Conservation (phyloP, 2,113 vertebrate species). For the Dipodomys ordii region DNA sequence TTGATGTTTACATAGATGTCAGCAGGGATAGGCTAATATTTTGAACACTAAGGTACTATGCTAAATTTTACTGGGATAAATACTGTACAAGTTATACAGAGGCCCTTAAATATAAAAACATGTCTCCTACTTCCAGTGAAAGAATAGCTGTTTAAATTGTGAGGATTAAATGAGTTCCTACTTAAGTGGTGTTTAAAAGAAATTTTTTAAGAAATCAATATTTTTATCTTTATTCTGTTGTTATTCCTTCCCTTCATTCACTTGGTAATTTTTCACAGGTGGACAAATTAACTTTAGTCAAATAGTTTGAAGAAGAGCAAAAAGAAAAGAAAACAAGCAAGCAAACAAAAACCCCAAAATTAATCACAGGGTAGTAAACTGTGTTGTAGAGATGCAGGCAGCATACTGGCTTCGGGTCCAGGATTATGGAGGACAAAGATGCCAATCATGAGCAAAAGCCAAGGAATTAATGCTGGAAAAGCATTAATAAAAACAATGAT, state of each 20-base stretch:
- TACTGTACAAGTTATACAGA: background rate
- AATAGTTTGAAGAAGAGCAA: background rate
- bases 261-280: background rate
- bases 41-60: background rate
- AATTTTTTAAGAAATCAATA: background rate
- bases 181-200: background rate
- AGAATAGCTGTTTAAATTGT: background rate
- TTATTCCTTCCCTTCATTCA: background rate
- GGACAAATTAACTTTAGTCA: background rate
- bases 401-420: no score
- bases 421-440: no score
- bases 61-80: background rate
- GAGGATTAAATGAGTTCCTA: background rate
- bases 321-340: no score
- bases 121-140: background rate
- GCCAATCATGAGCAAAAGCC: no score
- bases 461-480: no score
- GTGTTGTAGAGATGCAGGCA: no score
- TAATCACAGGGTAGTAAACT: no score
- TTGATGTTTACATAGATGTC: background rate
- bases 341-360: no score
- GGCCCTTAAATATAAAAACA: background rate
- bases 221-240: background rate
- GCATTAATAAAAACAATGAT: no score
- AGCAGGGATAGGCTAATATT: background rate